A percentile compares a stretch with the other conserved stretches of the same genome.
These are phyloP conservation scores for Clinocottus analis DNA, from an alignment of 2,113 vertebrate genomes.

Conservation along the genomic window DNA sequence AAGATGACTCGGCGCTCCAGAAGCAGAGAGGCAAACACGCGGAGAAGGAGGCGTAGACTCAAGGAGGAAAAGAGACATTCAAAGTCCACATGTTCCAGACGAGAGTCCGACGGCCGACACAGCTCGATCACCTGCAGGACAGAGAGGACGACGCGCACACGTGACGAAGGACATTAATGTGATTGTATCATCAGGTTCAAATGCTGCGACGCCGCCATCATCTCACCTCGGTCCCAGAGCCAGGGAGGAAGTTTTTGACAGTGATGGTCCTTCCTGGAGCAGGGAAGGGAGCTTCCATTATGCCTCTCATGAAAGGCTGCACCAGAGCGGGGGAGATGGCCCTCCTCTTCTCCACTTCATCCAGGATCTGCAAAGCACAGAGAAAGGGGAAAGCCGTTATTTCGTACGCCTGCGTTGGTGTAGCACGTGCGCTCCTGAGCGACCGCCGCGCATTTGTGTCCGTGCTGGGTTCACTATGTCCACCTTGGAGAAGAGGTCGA, in stretches of 20 bases:
- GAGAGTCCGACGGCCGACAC: constrained; percentile 92
- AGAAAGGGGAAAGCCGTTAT: no score
- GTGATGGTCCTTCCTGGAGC: constrained; percentile 92
- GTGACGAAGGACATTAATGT: background rate
- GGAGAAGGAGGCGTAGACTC: constrained; percentile 91
- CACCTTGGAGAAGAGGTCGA: constrained; percentile 98
- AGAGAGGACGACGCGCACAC: background rate
- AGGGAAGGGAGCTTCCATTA: constrained; percentile 98
- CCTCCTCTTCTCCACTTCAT: constrained; percentile 96
- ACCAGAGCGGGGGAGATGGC: constrained; percentile 97
- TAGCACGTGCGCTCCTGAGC: no score
- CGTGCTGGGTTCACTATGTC: background rate
- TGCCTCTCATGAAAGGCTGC: constrained; percentile 97
- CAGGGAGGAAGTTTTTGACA: constrained; percentile 96
- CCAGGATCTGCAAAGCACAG: constrained; percentile 88
- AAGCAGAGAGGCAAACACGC: constrained; percentile 94
- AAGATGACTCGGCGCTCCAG: constrained; percentile 97
- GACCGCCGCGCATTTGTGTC: no score
- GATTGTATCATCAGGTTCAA: background rate
- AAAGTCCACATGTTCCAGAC: constrained; percentile 96
- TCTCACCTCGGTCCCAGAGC: constrained; percentile 94
- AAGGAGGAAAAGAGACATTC: constrained; percentile 94
- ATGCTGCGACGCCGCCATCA: background rate
- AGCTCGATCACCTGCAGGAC: constrained; percentile 90
- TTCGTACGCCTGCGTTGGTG: no score